Evolutionary conservation across 2,888 invertebrate genomes (phyloP).

Genomic region (Coelinius sp.): DNA sequence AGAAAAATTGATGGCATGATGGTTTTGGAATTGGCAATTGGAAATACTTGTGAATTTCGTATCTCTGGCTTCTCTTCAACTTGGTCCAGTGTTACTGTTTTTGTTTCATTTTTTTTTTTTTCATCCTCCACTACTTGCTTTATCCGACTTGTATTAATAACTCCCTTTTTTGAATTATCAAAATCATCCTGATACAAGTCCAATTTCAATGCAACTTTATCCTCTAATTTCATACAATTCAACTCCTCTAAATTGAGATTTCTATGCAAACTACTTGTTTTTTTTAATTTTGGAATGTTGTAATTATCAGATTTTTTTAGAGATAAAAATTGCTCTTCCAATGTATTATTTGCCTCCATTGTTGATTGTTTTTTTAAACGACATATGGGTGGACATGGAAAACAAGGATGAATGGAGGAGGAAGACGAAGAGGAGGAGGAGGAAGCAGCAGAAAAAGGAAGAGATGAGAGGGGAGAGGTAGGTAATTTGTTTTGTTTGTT

Average conservation of each 20-base stretch:
- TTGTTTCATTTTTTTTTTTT: constrained; percentile 48
- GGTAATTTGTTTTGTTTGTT: not conserved
- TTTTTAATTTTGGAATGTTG: constrained; percentile 53
- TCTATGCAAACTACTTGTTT: constrained; percentile 56
- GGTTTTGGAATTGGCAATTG: not conserved
- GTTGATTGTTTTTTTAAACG: not conserved
- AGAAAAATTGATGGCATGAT: constrained; percentile 25
- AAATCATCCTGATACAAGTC: constrained; percentile 47
- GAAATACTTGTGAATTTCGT: not conserved
- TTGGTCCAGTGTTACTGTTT: constrained; percentile 38
- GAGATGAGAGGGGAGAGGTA: constrained; percentile 20
- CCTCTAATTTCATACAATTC: constrained; percentile 45
- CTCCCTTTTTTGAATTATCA: constrained; percentile 35
- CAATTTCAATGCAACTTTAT: constrained; percentile 43
- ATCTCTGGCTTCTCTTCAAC: constrained; percentile 48
- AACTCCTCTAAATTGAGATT: constrained; percentile 54
- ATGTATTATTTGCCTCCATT: not conserved
- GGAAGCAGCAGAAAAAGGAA: not conserved
- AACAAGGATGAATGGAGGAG: not conserved
- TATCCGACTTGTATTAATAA: constrained; percentile 52
- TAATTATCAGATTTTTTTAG: constrained; percentile 27
- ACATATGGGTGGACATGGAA: constrained; percentile 17
- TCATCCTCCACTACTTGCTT: constrained; percentile 60
- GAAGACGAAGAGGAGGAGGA: constrained; percentile 6
- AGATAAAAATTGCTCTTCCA: not conserved